Conservation (phyloP, 2,113 vertebrate genomes). For the Campylorhamphus procurvoides region DNA sequence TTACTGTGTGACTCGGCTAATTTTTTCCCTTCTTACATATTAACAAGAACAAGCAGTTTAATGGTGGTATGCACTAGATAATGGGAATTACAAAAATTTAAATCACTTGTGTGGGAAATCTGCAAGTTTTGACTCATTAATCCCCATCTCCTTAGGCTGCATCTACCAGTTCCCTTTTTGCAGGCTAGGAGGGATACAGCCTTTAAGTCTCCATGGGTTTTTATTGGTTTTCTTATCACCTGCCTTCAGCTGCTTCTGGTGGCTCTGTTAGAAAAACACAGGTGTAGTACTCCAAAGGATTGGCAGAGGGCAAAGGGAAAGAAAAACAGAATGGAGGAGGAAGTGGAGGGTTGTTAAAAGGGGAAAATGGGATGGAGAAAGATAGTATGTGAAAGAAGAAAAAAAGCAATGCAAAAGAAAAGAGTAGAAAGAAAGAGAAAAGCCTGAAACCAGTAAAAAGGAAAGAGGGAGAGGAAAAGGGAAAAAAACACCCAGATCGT, state of each 20-base stretch:
- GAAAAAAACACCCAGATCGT: not conserved
- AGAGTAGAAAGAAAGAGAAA: not conserved
- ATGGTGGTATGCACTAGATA: not conserved
- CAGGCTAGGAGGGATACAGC: not conserved
- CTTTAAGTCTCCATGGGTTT: not conserved
- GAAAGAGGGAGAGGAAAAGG: not conserved
- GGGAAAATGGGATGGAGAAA: not conserved
- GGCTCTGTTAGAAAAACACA: not conserved
- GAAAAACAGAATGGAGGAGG: not conserved
- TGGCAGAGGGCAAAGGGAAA: not conserved
- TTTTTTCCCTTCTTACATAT: not conserved
- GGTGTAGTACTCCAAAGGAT: not conserved
- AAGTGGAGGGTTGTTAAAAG: not conserved
- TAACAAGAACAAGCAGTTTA: not conserved
- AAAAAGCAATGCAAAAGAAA: not conserved
- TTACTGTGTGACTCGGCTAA: not conserved
- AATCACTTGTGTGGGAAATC: not conserved
- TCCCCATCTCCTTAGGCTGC: not conserved
- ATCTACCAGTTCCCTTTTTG: not conserved
- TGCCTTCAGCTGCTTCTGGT: slow-evolving; percentile 15
- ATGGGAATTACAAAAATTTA: not conserved
- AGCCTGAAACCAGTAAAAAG: not conserved
- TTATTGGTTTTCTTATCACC: slow-evolving; percentile 37
- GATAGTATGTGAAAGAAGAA: not conserved
- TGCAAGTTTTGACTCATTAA: not conserved